Evolutionary conservation across 2,888 invertebrate genomes (phyloP).

Genomic region (Taphrorychus bicolor): DNA sequence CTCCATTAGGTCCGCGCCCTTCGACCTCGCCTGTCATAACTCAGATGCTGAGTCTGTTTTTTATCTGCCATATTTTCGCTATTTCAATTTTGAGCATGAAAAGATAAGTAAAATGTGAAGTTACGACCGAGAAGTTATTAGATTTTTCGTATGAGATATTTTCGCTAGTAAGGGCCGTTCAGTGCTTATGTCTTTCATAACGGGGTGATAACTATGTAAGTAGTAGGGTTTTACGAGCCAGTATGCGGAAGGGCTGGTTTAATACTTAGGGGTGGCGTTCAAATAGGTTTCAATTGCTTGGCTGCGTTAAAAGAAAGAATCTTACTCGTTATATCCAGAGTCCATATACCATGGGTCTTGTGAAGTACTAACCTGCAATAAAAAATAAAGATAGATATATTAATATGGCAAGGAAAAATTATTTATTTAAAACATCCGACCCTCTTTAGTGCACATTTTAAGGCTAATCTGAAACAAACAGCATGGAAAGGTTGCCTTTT

Average conservation of each 20-base stretch:
- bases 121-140: constrained; percentile 13
- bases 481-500: constrained; percentile 6
- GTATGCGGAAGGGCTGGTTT: not conserved
- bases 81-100: constrained; percentile 34
- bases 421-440: too few species aligned
- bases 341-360: too few species aligned
- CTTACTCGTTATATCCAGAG: too few species aligned
- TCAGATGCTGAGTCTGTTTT: constrained; percentile 30
- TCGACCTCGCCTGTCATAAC: constrained; percentile 18
- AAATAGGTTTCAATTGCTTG: not conserved
- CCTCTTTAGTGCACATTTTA: too few species aligned
- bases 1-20: constrained; percentile 5
- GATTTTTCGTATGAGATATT: constrained; percentile 4
- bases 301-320: too few species aligned
- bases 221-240: not conserved
- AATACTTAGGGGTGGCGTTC: not conserved
- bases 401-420: too few species aligned
- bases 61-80: constrained; percentile 32
- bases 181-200: constrained; percentile 1
- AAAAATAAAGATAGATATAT: too few species aligned
- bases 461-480: not conserved
- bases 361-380: too few species aligned
- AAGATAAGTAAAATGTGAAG: constrained; percentile 34
- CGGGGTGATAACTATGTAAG: not conserved
- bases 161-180: constrained; percentile 1